Evolutionary conservation across 1,140 invertebrate genomes (phyloP), one percentile per base, ranked within the genome.

Genomic region (Pentalonia nigronervosa): DNA sequence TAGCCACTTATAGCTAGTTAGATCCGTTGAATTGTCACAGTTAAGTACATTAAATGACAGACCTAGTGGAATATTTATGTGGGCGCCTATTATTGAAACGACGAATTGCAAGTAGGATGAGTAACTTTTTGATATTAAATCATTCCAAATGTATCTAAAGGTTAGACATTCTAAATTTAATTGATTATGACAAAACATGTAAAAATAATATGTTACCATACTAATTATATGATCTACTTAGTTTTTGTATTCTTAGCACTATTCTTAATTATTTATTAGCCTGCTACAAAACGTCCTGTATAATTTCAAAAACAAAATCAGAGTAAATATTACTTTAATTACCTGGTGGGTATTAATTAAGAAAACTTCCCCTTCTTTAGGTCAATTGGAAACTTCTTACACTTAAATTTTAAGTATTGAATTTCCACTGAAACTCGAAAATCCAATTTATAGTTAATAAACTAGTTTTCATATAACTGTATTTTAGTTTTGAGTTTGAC

Each of bases 401-500:
- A 30, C 21, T 89, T 30, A 25, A 89, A 56, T 53, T 89, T 89
- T 34, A 89, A 36, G 23, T 48, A 88, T 34, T 50, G 7, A 88
- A 53, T 88, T 25, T 86, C 30, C n/a, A 23, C 7, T 23, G 20
- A 89, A 56, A 56, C 88, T 89, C 30, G 23, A 89, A 89, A 89
- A 41, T n/a, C 9, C 34, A 48, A 87, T 48, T 34, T 56, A 48
- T 56, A 36, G n/a, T 56, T 36, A 34, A 56, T 53, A 36, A 89
- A 89, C 20, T 53, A 53, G 48, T 89, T 89, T 56, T 41, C 50
- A 56, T 56, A 89, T 36, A 56, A 56, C 8, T 8, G 48, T 88
- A 25, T 89, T 56, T 89, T 56, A 89, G 34, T 89, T 89, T 76
- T 14, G 11, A 89, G 30, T 89, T 88, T 48, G 30, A 50, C n/a